These are phyloP conservation scores for Atta colombica DNA, from an alignment of 1,140 invertebrate species.

Conservation along the genomic window DNA sequence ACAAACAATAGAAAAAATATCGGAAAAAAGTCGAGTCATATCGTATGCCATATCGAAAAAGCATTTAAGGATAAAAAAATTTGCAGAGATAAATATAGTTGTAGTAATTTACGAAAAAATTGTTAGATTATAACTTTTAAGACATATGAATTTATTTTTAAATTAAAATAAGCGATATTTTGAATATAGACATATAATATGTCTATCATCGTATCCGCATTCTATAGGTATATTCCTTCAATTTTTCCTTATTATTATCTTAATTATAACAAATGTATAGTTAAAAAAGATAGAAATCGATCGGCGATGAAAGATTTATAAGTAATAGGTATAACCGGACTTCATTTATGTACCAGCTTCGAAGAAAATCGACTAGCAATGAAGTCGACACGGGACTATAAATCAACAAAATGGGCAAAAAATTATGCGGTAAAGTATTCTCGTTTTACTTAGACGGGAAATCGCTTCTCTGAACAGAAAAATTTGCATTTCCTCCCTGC, in stretches of 20 bases:
- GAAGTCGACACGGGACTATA: slow-evolving; percentile 44
- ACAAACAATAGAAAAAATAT: background rate
- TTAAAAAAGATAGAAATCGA: slow-evolving; percentile 10
- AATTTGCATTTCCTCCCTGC: slow-evolving; percentile 56
- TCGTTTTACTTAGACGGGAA: slow-evolving; percentile 40
- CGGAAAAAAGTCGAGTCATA: background rate
- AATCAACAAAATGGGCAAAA: slow-evolving; percentile 58
- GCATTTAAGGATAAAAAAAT: background rate
- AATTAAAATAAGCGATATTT: background rate
- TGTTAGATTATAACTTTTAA: background rate
- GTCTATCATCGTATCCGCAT: background rate
- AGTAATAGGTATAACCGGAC: slow-evolving; percentile 27
- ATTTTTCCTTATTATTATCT: background rate
- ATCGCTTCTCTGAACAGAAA: slow-evolving; percentile 44
- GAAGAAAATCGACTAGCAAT: slow-evolving; percentile 48
- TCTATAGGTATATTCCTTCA: background rate
- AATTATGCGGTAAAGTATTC: slow-evolving; percentile 58
- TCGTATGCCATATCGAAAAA: background rate
- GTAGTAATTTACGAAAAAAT: background rate
- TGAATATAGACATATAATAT: background rate
- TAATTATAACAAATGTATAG: slow-evolving; percentile 14
- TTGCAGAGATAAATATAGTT: background rate
- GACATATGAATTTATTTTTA: background rate
- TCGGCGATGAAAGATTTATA: slow-evolving; percentile 40
- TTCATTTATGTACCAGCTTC: slow-evolving; percentile 53